phyloP scores from a whole-genome alignment of 2,888 invertebrate species.

The Drosophila imparisetae region DNA sequence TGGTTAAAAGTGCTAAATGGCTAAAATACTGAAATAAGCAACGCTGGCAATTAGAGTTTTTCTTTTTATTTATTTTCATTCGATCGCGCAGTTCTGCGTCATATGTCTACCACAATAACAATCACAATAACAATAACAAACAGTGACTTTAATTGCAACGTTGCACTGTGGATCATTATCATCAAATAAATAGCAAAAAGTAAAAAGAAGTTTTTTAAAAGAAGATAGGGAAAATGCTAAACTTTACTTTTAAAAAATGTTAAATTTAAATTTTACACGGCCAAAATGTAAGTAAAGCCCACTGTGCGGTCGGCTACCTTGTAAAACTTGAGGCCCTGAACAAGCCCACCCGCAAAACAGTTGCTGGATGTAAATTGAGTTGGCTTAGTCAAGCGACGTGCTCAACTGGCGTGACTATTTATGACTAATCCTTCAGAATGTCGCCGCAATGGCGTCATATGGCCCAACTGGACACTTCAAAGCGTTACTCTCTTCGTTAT shows the following conservation, averaged over 20 bases:
- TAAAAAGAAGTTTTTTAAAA: neutral
- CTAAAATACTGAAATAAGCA: slow-evolving; percentile 39
- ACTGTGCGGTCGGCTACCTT: slow-evolving; percentile 1
- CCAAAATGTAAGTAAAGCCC: neutral
- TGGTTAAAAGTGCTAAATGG: slow-evolving; percentile 62
- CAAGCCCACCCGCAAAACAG: slow-evolving; percentile 19
- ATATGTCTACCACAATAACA: neutral
- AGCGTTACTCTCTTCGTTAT: neutral
- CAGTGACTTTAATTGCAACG: slow-evolving; percentile 34
- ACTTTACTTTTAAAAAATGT: neutral
- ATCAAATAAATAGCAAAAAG: neutral
- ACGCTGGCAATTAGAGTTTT: slow-evolving; percentile 46
- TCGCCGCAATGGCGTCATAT: slow-evolving; percentile 71
- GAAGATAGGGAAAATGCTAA: neutral
- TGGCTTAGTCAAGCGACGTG: slow-evolving; percentile 38
- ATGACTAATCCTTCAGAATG: slow-evolving; percentile 60
- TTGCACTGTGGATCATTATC: slow-evolving; percentile 7
- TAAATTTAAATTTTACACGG: accelerated
- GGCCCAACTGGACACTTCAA: slow-evolving; percentile 22
- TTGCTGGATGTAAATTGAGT: slow-evolving; percentile 1
- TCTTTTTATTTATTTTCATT: neutral
- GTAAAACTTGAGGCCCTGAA: slow-evolving; percentile 16
- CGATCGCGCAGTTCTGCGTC: slow-evolving; percentile 20
- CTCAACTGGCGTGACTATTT: slow-evolving; percentile 69
- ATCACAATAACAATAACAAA: slow-evolving; percentile 17